Base-by-base conservation (phyloP, 2,113 vertebrate species). In the Anolis sagrei region DNA sequence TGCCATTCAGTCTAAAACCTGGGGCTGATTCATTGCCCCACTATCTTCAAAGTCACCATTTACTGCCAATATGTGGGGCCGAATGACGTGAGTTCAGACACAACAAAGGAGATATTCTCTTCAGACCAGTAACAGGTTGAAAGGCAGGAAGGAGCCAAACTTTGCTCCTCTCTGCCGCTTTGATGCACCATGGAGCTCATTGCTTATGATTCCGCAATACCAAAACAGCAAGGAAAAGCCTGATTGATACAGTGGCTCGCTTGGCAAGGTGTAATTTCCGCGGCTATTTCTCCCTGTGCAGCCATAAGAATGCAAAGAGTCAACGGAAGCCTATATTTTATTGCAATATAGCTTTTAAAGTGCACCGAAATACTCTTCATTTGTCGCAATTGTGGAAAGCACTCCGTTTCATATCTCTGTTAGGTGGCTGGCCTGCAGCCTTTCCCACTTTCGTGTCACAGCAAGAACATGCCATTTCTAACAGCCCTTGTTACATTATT, bases 291-390 rank as follows among this genome's bases (percentile, higher is more conserved):
- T 95, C 94, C 88, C 91, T 92, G 92, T 91, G 92, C 92, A 92
- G 11, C 92, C 91, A 94, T 93, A 91, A 93, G 93, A 95, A 95
- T 95, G 94, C 94, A 95, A 95, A 95, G 93, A 93, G 94, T 95
- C 92, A 94, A 89, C 69, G 92, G 91, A 79, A 95, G 91, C 93
- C 94, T 94, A 48, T 94, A 93, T 86, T 93, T 93, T 94, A 86
- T 92, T 88, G 92, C 94, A 93, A 95, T 95, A 94, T 94, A 92
- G 93, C 88, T 91, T 95, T 95, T 93, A 89, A 90, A 95, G 91
- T 91, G 90, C 87, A 91, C 92, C 88, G 88, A 92, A 94, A 93
- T 89, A 92, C 64, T 84, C 91, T 92, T 92, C 90, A 94, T 95
- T 93, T 93, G 89, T 85, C 81, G 89, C 90, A 91, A 92, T 93